Percentiles rank a stretch among this genome's conserved stretches.
phyloP scores from a whole-genome alignment of 2,113 vertebrate genomes.

The Vireo altiloquus region DNA sequence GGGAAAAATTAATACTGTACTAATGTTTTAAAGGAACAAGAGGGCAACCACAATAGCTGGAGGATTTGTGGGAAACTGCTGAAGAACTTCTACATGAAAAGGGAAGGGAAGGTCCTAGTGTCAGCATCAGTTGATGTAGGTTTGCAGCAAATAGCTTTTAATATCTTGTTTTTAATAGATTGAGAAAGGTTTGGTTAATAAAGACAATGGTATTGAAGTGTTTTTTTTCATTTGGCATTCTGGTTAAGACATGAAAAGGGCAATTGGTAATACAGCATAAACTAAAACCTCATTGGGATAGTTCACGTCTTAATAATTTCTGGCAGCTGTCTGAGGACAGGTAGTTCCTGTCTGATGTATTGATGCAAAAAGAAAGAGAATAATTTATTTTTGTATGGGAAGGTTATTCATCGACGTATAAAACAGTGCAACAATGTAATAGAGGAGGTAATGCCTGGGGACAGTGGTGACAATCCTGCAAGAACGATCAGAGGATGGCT shows the following conservation, averaged over 20 bases:
- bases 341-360: background rate
- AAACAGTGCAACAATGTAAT: background rate
- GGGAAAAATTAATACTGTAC: accelerated
- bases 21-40: background rate
- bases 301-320: background rate
- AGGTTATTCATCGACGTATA: background rate
- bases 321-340: background rate
- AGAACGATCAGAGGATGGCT: background rate
- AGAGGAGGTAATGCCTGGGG: background rate
- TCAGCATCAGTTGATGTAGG: background rate
- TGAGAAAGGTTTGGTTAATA: background rate
- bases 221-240: background rate
- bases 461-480: background rate
- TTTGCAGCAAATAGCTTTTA: background rate
- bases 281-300: background rate
- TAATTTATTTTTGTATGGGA: background rate
- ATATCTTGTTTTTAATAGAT: background rate
- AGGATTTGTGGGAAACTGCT: background rate
- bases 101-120: background rate
- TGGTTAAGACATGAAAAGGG: background rate
- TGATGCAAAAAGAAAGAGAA: background rate
- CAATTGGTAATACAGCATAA: background rate
- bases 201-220: background rate
- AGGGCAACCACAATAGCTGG: background rate
- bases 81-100: background rate